Base-by-base conservation (phyloP, 2,797 vertebrate genomes). In the Chelonia mydas region DNA sequence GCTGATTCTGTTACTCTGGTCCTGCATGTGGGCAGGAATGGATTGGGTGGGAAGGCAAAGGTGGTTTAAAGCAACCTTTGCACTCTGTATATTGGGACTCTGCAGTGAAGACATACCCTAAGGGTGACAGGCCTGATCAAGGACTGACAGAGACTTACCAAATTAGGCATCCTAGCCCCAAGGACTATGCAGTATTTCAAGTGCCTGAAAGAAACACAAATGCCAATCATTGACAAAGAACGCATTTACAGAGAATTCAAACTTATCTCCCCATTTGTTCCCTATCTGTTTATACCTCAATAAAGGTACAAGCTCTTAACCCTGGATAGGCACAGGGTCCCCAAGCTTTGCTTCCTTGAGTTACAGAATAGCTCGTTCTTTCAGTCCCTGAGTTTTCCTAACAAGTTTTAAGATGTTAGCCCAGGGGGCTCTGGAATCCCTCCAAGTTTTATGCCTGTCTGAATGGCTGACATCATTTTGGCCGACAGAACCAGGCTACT, bases 401-500 rank as follows among this genome's bases (percentile, higher is more conserved):
- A 78, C 41, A 28, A 57, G 83, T 27, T 49, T 53, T 7, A 91
- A 89, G 11, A 53, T 12, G 37, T 51, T 0, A 1, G 81, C 41
- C 83, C 31, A 6, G 1, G 1, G 1, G 13, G 11, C 55, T 74
- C 41, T 83, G 72, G 59, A 94, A 82, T 65, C 57, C 10, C 12
- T 45, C 47, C n/a, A 80, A 83, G 3, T 31, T 2, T 1, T 19
- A 50, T 41, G 8, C 54, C 81, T 77, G n/a, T 49, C 27, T 77
- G 50, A 84, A 89, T 68, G 50, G 11, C 37, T 3, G 4, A 41
- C 19, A n/a, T 5, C 0, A 0, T 41, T 47, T 53, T 59, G 3
- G 49, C 65, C n/a, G 11, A 78, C 0, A 2, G 74, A 55, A 57
- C 16, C 10, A 17, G 15, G 49, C 11, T 89, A 33, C 25, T 92